These are phyloP conservation scores for Cordilura impudica DNA, from an alignment of 2,888 invertebrate species.

Conservation along the genomic window DNA sequence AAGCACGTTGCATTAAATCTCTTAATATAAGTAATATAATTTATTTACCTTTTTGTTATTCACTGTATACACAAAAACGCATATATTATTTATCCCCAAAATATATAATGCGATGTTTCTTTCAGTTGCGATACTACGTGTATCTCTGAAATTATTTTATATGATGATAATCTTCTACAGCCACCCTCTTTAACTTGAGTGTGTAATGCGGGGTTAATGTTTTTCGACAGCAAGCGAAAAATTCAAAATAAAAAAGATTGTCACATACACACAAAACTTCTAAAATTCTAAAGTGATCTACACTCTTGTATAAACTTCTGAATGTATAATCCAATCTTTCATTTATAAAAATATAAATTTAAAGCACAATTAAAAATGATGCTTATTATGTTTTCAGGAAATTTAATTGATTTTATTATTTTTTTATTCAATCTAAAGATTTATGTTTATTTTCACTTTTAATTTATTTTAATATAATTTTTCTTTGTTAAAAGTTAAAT, in stretches of 20 bases:
- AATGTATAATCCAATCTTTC: not conserved
- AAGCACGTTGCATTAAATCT: no score
- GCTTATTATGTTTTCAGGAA: not conserved
- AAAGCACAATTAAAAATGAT: not conserved
- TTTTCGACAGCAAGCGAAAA: not conserved
- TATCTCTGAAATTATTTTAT: not conserved
- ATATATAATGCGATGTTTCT: not conserved
- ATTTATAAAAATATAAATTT: not conserved
- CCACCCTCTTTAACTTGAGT: slow-evolving; percentile 23
- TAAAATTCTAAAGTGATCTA: not conserved
- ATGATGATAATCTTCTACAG: slow-evolving; percentile 12
- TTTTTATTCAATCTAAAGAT: no score
- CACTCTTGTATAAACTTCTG: not conserved
- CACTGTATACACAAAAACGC: not conserved
- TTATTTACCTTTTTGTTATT: not conserved
- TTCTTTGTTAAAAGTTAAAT: not conserved
- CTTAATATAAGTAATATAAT: no score
- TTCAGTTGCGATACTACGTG: not conserved
- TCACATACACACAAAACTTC: slow-evolving; percentile 36
- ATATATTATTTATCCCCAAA: not conserved
- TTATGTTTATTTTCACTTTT: not conserved
- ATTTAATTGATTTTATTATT: not conserved
- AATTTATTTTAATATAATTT: no score
- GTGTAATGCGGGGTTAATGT: not conserved
- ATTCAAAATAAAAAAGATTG: slow-evolving; percentile 10